Conservation (phyloP, 2,797 vertebrate genomes). For the Phrynocephalus vlangalii region DNA sequence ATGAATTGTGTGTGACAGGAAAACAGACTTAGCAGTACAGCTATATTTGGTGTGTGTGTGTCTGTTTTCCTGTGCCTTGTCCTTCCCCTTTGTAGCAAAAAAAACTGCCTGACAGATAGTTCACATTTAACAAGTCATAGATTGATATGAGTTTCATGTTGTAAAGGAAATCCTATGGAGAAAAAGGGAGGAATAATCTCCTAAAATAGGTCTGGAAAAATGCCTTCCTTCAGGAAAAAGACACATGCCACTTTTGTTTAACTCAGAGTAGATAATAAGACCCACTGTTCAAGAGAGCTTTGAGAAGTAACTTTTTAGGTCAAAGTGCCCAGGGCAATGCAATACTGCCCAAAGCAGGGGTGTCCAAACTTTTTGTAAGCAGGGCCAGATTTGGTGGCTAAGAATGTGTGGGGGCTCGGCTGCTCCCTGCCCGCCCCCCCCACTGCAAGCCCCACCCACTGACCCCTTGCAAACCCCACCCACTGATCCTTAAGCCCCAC, state of each 20-base stretch:
- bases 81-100: conserved; percentile 71
- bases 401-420: too few species aligned
- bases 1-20: conserved; percentile 77
- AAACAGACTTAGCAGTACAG: conserved; percentile 70
- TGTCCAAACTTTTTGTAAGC: too few species aligned
- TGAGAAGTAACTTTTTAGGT: too few species aligned
- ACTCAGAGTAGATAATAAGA: neutral
- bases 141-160: conserved; percentile 76
- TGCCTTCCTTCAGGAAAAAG: neutral
- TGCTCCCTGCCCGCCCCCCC: too few species aligned
- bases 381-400: too few species aligned
- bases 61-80: conserved; percentile 30
- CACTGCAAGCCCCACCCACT: too few species aligned
- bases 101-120: conserved; percentile 75
- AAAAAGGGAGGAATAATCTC: conserved; percentile 56
- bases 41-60: conserved; percentile 79
- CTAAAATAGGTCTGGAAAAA: conserved; percentile 63
- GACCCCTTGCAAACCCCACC: too few species aligned
- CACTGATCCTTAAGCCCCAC: too few species aligned
- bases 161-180: conserved; percentile 64
- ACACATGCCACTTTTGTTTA: conserved; percentile 18
- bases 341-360: too few species aligned
- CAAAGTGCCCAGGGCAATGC: too few species aligned
- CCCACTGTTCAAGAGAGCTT: neutral
- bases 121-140: conserved; percentile 73